Conservation (phyloP, 1,140 invertebrate genomes). For the Physella acuta region DNA sequence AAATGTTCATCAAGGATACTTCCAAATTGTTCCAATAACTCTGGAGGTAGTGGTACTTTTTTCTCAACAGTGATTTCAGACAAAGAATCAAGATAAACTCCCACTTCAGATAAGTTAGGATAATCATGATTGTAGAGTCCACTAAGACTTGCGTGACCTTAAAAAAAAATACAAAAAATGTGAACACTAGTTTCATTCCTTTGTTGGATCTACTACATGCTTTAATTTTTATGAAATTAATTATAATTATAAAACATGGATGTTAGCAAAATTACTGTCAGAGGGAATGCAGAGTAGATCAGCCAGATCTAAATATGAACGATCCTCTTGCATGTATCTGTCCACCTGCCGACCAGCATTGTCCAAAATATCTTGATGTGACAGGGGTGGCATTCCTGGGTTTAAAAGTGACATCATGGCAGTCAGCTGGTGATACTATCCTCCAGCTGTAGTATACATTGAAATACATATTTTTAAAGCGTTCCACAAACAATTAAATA, state of each 20-base stretch:
- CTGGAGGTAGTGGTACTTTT: conserved; percentile 84
- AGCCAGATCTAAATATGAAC: conserved; percentile 49
- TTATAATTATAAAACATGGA: no score
- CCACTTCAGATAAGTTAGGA: conserved; percentile 71
- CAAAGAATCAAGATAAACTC: conserved; percentile 63
- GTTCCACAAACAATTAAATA: no score
- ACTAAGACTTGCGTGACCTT: conserved; percentile 72
- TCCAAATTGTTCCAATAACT: conserved; percentile 90
- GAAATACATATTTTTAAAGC: no score
- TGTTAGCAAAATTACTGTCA: conserved; percentile 42
- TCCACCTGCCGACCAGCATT: conserved; percentile 47
- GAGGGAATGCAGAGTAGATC: conserved; percentile 52
- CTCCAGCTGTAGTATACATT: no score
- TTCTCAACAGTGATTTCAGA: conserved; percentile 78
- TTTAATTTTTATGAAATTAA: no score
- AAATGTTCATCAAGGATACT: conserved; percentile 81
- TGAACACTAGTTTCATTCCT: no score
- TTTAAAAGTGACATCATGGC: conserved; percentile 30
- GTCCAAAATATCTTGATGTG: conserved; percentile 47
- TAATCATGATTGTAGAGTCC: conserved; percentile 89
- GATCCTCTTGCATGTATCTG: conserved; percentile 50
- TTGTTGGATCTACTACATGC: no score
- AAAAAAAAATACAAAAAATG: conserved; percentile 16
- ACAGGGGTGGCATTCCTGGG: conserved; percentile 31
- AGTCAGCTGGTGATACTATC: no score